phyloP scores from a whole-genome alignment of 1,140 invertebrate species.

The Drosophila insularis region DNA sequence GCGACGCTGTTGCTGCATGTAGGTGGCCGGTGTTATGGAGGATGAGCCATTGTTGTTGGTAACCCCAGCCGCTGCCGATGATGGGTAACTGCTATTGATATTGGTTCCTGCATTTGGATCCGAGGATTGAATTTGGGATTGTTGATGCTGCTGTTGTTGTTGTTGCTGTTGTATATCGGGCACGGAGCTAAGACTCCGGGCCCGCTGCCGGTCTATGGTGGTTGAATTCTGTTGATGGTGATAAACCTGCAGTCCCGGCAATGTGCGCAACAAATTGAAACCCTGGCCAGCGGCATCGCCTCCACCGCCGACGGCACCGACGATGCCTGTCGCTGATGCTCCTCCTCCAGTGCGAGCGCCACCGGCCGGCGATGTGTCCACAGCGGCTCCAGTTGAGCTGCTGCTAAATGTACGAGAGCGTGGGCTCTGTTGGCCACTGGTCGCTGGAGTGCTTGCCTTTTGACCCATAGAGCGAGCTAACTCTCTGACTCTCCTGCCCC shows the following conservation, averaged over 20 bases:
- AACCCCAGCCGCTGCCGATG: constrained; percentile 25
- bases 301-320: constrained; percentile 39
- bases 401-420: constrained; percentile 90
- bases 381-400: constrained; percentile 87
- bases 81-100: constrained; percentile 65
- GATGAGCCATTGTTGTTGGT: constrained; percentile 67
- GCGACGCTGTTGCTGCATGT: constrained; percentile 64
- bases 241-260: constrained; percentile 87
- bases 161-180: constrained; percentile 87
- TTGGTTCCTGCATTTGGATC: constrained; percentile 4
- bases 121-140: constrained; percentile 13
- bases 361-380: constrained; percentile 83
- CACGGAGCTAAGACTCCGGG: constrained; percentile 91
- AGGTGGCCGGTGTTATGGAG: constrained; percentile 46
- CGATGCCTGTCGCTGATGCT: neutral
- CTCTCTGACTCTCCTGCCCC: constrained; percentile 8
- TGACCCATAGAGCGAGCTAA: constrained; percentile 87
- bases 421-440: constrained; percentile 87
- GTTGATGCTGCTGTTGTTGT: constrained; percentile 67
- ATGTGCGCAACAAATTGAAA: constrained; percentile 88
- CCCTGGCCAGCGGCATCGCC: constrained; percentile 84
- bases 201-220: constrained; percentile 87
- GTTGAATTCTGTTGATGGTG: constrained; percentile 79
- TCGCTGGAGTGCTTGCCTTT: constrained; percentile 91
- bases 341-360: constrained; percentile 18